These are phyloP conservation scores for Leucosticte australis DNA, from an alignment of 2,113 vertebrate genomes.

Conservation along the genomic window DNA sequence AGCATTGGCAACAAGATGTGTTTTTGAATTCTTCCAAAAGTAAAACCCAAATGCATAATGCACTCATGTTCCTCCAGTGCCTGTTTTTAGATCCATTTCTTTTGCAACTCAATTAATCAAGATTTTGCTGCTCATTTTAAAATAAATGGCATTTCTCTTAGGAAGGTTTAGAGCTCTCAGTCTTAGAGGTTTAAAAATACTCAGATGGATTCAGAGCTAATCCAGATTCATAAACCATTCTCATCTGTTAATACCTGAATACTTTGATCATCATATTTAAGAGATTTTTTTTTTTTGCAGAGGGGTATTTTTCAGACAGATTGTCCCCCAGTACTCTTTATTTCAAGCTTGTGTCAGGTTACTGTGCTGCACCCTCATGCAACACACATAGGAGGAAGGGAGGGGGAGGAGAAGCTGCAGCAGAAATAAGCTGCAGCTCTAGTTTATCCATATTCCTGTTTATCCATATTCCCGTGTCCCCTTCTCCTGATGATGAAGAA, in stretches of 20 bases:
- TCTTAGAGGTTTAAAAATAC: constrained; percentile 52
- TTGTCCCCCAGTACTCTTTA: background rate
- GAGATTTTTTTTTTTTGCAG: background rate
- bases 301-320: background rate
- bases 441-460: background rate
- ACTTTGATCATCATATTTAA: background rate
- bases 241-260: background rate
- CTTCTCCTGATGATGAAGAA: background rate
- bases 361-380: background rate
- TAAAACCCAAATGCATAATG: constrained; percentile 27
- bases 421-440: background rate
- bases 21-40: background rate
- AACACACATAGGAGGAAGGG: background rate
- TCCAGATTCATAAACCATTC: constrained; percentile 10
- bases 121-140: constrained; percentile 36
- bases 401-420: background rate
- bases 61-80: background rate
- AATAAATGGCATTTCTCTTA: constrained; percentile 23
- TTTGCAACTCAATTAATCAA: constrained; percentile 54
- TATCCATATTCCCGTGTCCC: background rate
- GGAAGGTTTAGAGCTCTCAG: constrained; percentile 7
- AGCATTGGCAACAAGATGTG: background rate
- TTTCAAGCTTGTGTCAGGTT: background rate
- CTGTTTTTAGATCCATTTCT: constrained; percentile 43
- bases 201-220: constrained; percentile 40